These are phyloP conservation scores for Heliconius nattereri DNA, from an alignment of 1,140 invertebrate genomes.

Conservation along the genomic window DNA sequence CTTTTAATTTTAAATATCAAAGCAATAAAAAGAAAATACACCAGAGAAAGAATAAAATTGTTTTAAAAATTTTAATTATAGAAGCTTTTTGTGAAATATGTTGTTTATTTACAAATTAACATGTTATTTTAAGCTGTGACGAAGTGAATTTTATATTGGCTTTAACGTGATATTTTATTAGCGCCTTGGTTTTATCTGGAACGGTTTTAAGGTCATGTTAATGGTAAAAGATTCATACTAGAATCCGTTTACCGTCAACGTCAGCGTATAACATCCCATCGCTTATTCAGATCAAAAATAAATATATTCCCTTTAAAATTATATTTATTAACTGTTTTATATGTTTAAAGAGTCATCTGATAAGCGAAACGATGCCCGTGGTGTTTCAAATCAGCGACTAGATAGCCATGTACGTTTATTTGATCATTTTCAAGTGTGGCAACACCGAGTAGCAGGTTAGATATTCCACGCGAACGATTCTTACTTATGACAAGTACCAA, in stretches of 20 bases:
- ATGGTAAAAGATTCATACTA: slow-evolving; percentile 46
- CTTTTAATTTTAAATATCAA: slow-evolving; percentile 38
- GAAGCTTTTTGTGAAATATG: slow-evolving; percentile 29
- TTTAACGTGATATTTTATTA: slow-evolving; percentile 53
- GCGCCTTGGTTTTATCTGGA: slow-evolving; percentile 75
- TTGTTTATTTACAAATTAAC: slow-evolving; percentile 41
- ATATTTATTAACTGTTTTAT: background rate
- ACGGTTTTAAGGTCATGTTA: slow-evolving; percentile 48
- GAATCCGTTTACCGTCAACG: slow-evolving; percentile 49
- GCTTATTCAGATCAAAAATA: slow-evolving; percentile 54
- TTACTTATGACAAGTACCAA: slow-evolving; percentile 68
- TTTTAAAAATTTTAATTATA: slow-evolving; percentile 38
- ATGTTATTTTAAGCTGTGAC: slow-evolving; percentile 45
- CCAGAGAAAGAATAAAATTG: slow-evolving; percentile 36
- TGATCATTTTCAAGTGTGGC: slow-evolving; percentile 65
- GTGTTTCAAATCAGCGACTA: slow-evolving; percentile 78
- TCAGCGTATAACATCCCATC: slow-evolving; percentile 64
- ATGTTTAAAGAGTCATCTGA: slow-evolving; percentile 46
- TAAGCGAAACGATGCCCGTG: slow-evolving; percentile 75
- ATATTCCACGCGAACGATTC: slow-evolving; percentile 60
- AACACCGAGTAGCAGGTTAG: slow-evolving; percentile 69
- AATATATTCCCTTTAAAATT: slow-evolving; percentile 19
- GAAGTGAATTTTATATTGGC: slow-evolving; percentile 53
- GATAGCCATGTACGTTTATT: slow-evolving; percentile 72
- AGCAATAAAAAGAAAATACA: slow-evolving; percentile 40